A percentile compares a stretch with the other conserved stretches of the same genome.
Evolutionary conservation across 2,888 invertebrate species (phyloP).

Genomic region (Lithodes maja): DNA sequence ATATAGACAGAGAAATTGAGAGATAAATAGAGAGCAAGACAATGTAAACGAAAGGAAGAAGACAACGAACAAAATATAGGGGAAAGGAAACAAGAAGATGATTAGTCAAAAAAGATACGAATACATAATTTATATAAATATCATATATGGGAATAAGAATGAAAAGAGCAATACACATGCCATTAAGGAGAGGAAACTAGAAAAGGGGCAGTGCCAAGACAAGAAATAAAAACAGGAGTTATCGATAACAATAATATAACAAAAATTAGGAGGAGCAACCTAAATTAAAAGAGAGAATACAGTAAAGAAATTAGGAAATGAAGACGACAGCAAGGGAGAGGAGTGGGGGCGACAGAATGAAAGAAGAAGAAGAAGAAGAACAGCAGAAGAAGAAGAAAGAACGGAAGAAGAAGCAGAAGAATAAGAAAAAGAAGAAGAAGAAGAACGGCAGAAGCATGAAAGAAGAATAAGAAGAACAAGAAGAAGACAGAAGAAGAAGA

Average conservation of each 20-base stretch:
- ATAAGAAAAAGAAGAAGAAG: not conserved
- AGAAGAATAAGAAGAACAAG: not conserved
- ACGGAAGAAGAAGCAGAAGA: not conserved
- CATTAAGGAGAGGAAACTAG: not conserved
- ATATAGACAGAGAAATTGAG: not conserved
- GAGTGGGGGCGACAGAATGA: not conserved
- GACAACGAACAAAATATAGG: not conserved
- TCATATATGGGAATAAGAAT: not conserved
- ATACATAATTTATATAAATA: not conserved
- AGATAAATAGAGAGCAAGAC: not conserved
- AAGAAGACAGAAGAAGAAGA: not conserved
- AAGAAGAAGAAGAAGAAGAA: not conserved
- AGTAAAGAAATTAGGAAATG: not conserved
- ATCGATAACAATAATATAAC: too few species aligned
- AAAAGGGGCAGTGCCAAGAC: not conserved
- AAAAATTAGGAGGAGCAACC: not conserved
- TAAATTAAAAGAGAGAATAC: not conserved
- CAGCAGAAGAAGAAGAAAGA: not conserved
- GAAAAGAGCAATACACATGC: not conserved
- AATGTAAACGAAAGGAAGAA: not conserved
- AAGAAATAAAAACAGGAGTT: not conserved
- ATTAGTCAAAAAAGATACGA: not conserved
- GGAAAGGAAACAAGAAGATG: constrained; percentile 3
- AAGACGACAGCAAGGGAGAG: not conserved
- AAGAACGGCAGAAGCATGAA: not conserved